Evolutionary conservation across 2,888 invertebrate genomes (phyloP).

Genomic region (Cephus spinipes): DNA sequence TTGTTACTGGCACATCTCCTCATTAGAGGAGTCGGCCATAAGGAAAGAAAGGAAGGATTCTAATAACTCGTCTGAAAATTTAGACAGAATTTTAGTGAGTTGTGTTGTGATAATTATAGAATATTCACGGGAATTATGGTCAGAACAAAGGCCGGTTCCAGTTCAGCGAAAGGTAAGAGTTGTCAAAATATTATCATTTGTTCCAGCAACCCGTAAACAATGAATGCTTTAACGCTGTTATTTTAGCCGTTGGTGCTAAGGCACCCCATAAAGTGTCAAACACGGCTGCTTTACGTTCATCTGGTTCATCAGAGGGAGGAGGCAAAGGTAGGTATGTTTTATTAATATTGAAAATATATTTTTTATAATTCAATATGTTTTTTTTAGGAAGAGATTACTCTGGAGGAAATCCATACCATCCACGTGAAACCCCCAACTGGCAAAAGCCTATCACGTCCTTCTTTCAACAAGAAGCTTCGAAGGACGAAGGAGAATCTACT

Average conservation of each 20-base stretch:
- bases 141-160: too few relatives aligned
- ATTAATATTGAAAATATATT: neutral
- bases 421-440: slow-evolving; percentile 71
- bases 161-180: too few relatives aligned
- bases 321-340: slow-evolving; percentile 33
- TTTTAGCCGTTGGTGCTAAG: slow-evolving; percentile 46
- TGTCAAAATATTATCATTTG: neutral
- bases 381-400: slow-evolving; percentile 31
- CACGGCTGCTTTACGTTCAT: slow-evolving; percentile 15
- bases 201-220: neutral
- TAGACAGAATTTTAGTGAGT: too few relatives aligned
- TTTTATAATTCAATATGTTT: neutral
- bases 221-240: too few relatives aligned
- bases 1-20: too few relatives aligned
- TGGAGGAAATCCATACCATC: slow-evolving; percentile 70
- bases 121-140: too few relatives aligned
- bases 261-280: slow-evolving; percentile 35
- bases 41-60: too few relatives aligned
- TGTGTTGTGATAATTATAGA: too few relatives aligned
- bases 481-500: too few relatives aligned
- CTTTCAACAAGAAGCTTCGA: slow-evolving; percentile 44
- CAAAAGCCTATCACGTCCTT: slow-evolving; percentile 71
- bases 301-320: slow-evolving; percentile 5
- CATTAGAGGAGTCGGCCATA: too few relatives aligned
- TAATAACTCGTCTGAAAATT: too few relatives aligned